Conservation (phyloP, 1,140 invertebrate species). For the Drosophila mojavensis region DNA sequence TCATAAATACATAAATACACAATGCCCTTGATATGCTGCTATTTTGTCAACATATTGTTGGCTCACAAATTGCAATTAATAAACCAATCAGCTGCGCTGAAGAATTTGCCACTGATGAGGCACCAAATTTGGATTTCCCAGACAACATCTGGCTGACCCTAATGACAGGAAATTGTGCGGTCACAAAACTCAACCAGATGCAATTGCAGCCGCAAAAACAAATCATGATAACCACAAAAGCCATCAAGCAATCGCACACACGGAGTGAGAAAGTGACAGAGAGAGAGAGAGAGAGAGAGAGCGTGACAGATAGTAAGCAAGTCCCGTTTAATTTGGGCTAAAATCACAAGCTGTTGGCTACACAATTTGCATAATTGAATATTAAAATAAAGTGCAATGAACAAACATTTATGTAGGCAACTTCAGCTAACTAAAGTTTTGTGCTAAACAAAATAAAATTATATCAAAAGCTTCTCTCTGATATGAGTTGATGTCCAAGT, state of each 20-base stretch:
- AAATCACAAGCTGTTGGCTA: conserved; percentile 30
- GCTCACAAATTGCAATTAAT: conserved; percentile 53
- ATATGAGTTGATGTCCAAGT: background rate
- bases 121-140: conserved; percentile 53
- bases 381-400: conserved; percentile 16
- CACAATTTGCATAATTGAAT: conserved; percentile 71
- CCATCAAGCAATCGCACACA: conserved; percentile 57
- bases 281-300: background rate
- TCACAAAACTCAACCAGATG: conserved; percentile 42
- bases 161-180: conserved; percentile 81
- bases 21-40: conserved; percentile 27
- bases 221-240: conserved; percentile 76
- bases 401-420: conserved; percentile 4
- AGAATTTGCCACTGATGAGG: conserved; percentile 36
- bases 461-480: background rate
- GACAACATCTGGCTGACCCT: conserved; percentile 64
- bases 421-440: conserved; percentile 1
- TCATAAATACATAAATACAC: conserved; percentile 64
- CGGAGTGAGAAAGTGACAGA: background rate
- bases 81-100: conserved; percentile 43
- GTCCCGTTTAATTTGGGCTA: conserved; percentile 51
- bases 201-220: conserved; percentile 67
- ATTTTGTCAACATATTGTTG: conserved; percentile 16
- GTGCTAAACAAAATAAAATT: background rate
- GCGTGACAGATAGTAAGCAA: conserved; percentile 8